A percentile compares a stretch with the other conserved stretches of the same genome.
phyloP scores from a whole-genome alignment of 1,140 invertebrate species.

The Ooceraea biroi region DNA sequence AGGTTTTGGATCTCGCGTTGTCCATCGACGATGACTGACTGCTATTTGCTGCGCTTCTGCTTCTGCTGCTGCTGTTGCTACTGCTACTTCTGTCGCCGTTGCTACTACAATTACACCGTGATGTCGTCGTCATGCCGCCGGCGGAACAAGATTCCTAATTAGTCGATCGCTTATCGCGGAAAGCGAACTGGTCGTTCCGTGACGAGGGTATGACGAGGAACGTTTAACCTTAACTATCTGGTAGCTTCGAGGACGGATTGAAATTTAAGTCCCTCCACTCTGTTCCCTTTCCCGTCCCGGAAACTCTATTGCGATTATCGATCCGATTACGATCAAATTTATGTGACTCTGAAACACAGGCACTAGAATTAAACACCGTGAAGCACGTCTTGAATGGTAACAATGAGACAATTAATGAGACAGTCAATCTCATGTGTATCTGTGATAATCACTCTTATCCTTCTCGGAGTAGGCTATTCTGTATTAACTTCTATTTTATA shows the following conservation, averaged over 20 bases:
- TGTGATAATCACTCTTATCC: not conserved
- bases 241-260: slow-evolving; percentile 21
- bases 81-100: not conserved
- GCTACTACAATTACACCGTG: slow-evolving; percentile 37
- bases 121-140: slow-evolving; percentile 39
- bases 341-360: not conserved
- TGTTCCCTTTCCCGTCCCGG: not conserved
- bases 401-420: not conserved
- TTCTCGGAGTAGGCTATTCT: not conserved
- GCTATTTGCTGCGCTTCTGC: slow-evolving; percentile 3
- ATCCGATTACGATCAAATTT: slow-evolving; percentile 12
- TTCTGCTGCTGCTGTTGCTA: not conserved
- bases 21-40: slow-evolving; percentile 56
- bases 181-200: slow-evolving; percentile 15
- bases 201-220: slow-evolving; percentile 21
- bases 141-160: slow-evolving; percentile 54
- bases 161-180: slow-evolving; percentile 54
- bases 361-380: not conserved
- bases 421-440: not conserved
- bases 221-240: slow-evolving; percentile 41
- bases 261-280: slow-evolving; percentile 25
- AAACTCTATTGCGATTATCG: slow-evolving; percentile 21
- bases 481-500: not conserved
- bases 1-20: slow-evolving; percentile 41
- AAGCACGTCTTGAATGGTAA: not conserved